Evolutionary conservation across 2,888 invertebrate species (phyloP), one percentile per base, ranked within the genome.

Genomic region (Bhutanitis thaidina): DNA sequence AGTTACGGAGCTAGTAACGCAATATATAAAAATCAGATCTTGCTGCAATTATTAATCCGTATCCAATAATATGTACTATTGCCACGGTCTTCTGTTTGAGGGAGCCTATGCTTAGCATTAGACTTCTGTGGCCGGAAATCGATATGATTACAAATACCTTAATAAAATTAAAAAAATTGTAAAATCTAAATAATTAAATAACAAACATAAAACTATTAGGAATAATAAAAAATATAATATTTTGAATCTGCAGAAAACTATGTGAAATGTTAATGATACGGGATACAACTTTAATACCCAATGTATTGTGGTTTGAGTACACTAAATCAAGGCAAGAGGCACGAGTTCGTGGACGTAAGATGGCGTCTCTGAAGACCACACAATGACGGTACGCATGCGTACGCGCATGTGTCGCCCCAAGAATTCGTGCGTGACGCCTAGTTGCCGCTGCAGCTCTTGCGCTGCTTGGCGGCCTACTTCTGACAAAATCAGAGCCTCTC

Each of bases 261-360:
- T 95, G 96, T 52, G 97, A 97, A 85, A 93, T 95, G 78, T 84
- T 97, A 55, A 92, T 97, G 86, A 86, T 97, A 55, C 91, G 97
- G 57, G 97, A 97, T 74, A 96, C 96, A 34, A 96, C 97, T 0
- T 84, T 97, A 52, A 97, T 97, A 75, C 97, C 97, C 20, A 97
- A 97, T 78, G 95, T 97, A 13, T 78, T 97, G 60, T 97, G 97
- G 96, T 97, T 97, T 77, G 97, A 97, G 77, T 97, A 97, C 77
- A 96, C 96, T 20, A 95, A 95, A 59, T 94, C 95, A 48, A 90
- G 96, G 58, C 94, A 95, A 66, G 97, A 97, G 76, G 93, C 95
- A 29, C 92, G 95, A 59, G 93, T 94, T 7, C 92, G 96, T 57
- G 93, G 94, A 43, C 91, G 95, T 58, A 96, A 96, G 81, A 86